Evolutionary conservation across 2,797 vertebrate species (phyloP).

Genomic region (Fistularia tabacaria): DNA sequence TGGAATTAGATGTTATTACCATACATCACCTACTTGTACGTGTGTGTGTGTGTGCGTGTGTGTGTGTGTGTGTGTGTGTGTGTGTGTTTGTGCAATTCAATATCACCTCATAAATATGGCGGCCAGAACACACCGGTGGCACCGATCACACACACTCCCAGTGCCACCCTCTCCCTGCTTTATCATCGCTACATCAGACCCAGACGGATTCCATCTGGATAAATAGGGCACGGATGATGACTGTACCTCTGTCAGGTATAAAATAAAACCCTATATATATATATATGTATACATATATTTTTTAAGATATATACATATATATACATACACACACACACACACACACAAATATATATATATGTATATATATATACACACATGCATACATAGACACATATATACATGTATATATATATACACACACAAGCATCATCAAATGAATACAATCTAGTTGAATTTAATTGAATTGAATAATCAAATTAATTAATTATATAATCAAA

Average conservation of each 20-base stretch:
- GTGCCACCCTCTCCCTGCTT: constrained; percentile 9
- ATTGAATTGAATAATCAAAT: no score
- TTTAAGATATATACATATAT: no score
- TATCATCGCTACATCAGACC: constrained; percentile 10
- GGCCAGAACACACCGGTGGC: not conserved
- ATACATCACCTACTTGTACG: not conserved
- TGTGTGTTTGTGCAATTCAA: not conserved
- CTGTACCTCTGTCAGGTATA: not conserved
- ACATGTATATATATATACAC: no score
- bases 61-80: not conserved
- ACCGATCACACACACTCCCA: not conserved
- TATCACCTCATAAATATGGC: not conserved
- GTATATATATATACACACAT: no score
- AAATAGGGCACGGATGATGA: constrained; percentile 2
- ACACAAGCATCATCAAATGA: no score
- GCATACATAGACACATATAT: no score
- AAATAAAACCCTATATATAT: no score
- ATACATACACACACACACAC: no score
- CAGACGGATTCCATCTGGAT: constrained; percentile 10
- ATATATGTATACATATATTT: no score
- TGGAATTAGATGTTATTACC: not conserved
- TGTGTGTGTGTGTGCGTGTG: not conserved
- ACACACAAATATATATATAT: no score
- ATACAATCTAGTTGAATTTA: no score
- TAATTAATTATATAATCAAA: no score